Evolutionary conservation across 2,797 vertebrate genomes (phyloP).

Genomic region (Bradypus variegatus): DNA sequence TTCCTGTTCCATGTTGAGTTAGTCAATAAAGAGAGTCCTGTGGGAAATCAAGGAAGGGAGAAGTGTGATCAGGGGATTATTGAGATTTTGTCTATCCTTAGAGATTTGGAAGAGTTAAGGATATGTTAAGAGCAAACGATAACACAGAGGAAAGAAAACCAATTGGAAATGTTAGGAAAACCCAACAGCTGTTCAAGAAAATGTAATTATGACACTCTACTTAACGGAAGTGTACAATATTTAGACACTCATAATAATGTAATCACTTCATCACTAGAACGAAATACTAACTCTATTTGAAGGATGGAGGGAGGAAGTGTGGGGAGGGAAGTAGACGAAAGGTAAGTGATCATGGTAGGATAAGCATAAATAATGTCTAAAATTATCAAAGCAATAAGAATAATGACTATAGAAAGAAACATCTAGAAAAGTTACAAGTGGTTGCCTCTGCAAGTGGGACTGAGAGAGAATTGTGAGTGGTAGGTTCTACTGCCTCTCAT

Average conservation of each 20-base stretch:
- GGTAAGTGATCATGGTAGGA: background rate
- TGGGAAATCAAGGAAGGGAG: background rate
- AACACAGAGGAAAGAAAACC: background rate
- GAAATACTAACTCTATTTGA: background rate
- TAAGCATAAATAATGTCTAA: slow-evolving; percentile 14
- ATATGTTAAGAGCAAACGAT: background rate
- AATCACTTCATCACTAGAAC: background rate
- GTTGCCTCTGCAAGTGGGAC: background rate
- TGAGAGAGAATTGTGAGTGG: background rate
- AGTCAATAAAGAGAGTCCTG: background rate
- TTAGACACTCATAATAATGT: background rate
- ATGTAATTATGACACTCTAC: background rate
- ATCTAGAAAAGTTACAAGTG: background rate
- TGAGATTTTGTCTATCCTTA: background rate
- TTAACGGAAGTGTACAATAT: background rate
- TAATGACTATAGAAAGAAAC: background rate
- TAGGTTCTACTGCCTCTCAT: background rate
- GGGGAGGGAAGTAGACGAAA: background rate
- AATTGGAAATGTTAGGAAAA: background rate
- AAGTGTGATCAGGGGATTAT: background rate
- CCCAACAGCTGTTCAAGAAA: background rate
- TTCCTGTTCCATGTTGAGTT: background rate
- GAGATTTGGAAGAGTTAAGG: background rate
- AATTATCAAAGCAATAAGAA: too few species aligned
- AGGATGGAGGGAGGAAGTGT: background rate